These are phyloP conservation scores for Rhinoraja longicauda DNA, from an alignment of 2,797 vertebrate genomes.

Conservation along the genomic window DNA sequence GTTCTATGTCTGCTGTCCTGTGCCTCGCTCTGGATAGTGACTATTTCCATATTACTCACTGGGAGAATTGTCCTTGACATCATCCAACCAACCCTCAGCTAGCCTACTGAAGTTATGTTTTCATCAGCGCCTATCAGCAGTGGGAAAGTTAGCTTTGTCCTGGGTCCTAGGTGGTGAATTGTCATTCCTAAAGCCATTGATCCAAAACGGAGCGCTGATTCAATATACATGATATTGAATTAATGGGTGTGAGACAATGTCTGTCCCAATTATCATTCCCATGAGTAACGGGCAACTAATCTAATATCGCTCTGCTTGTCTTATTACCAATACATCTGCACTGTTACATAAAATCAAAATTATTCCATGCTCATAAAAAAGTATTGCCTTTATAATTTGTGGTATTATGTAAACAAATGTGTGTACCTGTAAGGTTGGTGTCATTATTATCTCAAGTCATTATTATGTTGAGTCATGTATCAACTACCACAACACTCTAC, in stretches of 20 bases:
- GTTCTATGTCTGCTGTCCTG: background rate
- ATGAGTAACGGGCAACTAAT: background rate
- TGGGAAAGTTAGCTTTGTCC: background rate
- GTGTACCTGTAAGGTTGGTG: too few species aligned
- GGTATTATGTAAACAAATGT: too few species aligned
- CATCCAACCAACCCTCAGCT: background rate
- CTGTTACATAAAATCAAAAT: background rate
- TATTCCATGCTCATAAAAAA: background rate
- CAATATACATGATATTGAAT: background rate
- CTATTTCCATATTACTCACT: background rate
- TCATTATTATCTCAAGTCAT: too few species aligned
- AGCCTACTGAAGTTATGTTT: background rate
- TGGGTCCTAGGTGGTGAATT: background rate
- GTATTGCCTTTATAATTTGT: background rate
- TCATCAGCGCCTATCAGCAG: background rate
- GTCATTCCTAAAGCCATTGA: background rate
- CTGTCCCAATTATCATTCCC: background rate
- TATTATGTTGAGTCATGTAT: too few species aligned
- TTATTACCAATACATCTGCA: background rate
- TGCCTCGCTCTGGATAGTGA: background rate
- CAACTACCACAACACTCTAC: too few species aligned
- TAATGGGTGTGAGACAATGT: background rate
- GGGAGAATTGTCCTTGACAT: background rate
- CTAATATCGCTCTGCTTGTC: background rate
- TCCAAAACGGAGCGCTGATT: background rate